Conservation (phyloP, 2,113 vertebrate species). For the Corythoichthys intestinalis region DNA sequence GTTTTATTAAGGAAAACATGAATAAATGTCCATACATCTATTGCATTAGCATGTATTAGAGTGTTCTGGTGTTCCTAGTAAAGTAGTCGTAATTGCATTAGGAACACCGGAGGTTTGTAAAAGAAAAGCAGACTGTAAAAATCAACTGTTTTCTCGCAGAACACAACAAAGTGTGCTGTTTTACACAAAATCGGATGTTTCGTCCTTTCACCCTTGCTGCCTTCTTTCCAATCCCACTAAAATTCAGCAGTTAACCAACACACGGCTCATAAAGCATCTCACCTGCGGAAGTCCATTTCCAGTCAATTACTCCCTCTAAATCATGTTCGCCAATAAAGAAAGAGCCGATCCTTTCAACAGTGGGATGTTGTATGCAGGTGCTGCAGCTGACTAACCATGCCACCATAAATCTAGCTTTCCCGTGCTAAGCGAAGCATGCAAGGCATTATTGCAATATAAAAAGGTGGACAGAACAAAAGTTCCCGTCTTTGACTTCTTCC, state of each 20-base stretch:
- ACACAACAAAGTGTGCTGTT: neutral
- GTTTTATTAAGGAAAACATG: neutral
- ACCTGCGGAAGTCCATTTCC: conserved; percentile 53
- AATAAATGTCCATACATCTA: neutral
- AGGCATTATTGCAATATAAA: conserved; percentile 17
- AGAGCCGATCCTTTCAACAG: conserved; percentile 38
- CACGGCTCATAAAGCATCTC: conserved; percentile 47
- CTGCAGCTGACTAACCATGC: conserved; percentile 22
- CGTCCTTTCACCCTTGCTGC: conserved; percentile 8
- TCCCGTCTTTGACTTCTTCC: conserved; percentile 43
- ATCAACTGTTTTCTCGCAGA: neutral
- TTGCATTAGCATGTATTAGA: neutral
- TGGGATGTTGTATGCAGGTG: conserved; percentile 38
- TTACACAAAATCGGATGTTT: neutral
- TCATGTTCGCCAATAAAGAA: conserved; percentile 42
- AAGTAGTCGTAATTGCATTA: neutral
- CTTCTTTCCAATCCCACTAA: conserved; percentile 6
- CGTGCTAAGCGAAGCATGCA: conserved; percentile 13
- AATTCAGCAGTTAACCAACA: conserved; percentile 18
- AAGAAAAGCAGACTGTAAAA: conserved; percentile 12
- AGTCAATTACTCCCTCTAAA: conserved; percentile 64
- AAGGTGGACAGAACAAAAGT: conserved; percentile 32
- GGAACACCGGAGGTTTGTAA: conserved; percentile 12
- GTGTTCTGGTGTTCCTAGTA: neutral
- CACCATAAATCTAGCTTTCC: conserved; percentile 44